Evolutionary conservation across 2,113 vertebrate species (phyloP), one percentile per base, ranked within the genome.

Genomic region (Rhinoderma darwinii): DNA sequence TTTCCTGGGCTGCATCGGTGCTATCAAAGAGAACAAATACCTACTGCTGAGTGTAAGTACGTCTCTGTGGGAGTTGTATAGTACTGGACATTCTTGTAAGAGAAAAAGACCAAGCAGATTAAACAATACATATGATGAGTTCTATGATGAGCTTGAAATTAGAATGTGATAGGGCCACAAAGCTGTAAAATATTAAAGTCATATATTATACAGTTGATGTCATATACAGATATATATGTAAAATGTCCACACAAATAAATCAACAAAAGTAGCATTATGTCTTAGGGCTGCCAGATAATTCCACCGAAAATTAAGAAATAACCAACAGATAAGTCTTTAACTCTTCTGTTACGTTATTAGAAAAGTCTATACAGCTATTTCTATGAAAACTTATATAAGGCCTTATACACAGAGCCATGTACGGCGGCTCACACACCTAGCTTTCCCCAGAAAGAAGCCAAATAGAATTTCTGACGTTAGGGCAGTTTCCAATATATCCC

Each of bases 1-100:
- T 89, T 99, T 99, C 50, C 95, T 99, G 91, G 98, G 98, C 83
- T 99, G 98, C 88, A 94, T 99, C 54, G 98, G 98, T 1, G 97
- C 98, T 89, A 96, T 99, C 92, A 99, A 97, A 90, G 97, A 99
- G 92, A 96, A 97, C 91, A 97, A 96, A 89, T 96, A 96, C 84
- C 94, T 99, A 79, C 95, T 99, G 88, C 94, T 99, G 89, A 96
- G 96, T 14, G 98, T 99, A 89, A 97, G 97, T 96, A 92, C 72
- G 30, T 84, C 35, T 59, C 20, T 44, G 56, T 61, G 37, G 79
- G 39, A 66, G 50, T 56, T 59, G 11, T 41, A 56, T 39, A 75
- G 41, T 75, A 47, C 25, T 27, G 73, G 41, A 32, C 22, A 25
- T 72, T 37, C 68, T 41, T 0, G 4, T 41, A 72, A 72, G 2